Conservation (phyloP, 2,113 vertebrate species). For the Aegotheles bennettii region DNA sequence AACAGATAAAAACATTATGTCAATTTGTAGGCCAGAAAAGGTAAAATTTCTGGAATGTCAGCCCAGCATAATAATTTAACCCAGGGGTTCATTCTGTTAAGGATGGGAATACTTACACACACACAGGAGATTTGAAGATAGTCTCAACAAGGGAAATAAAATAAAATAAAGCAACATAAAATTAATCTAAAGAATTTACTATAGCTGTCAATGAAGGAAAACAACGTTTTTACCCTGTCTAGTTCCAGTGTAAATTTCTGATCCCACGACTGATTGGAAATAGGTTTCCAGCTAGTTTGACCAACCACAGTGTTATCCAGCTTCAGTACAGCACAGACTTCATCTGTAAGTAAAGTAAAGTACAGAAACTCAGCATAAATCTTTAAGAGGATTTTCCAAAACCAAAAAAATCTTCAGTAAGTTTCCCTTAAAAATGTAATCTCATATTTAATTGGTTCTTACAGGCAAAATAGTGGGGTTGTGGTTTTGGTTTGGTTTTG, state of each 20-base stretch:
- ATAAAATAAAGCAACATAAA: background rate
- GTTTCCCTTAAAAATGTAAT: slow-evolving; percentile 24
- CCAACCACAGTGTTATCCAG: slow-evolving; percentile 98
- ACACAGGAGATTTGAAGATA: background rate
- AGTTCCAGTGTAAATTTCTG: slow-evolving; percentile 99
- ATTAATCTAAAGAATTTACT: background rate
- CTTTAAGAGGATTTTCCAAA: slow-evolving; percentile 62
- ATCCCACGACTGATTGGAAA: slow-evolving; percentile 98
- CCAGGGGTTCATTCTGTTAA: background rate
- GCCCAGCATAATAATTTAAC: background rate
- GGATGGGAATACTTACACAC: background rate
- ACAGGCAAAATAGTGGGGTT: background rate
- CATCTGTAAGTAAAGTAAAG: slow-evolving; percentile 85
- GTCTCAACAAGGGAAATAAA: background rate
- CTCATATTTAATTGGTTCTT: slow-evolving; percentile 15
- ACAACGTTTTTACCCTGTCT: slow-evolving; percentile 86
- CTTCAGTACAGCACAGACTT: slow-evolving; percentile 96
- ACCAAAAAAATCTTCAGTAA: slow-evolving; percentile 52
- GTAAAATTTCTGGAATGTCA: background rate
- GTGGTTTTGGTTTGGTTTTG: background rate
- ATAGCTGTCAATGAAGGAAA: background rate
- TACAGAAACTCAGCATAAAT: slow-evolving; percentile 66
- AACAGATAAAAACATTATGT: background rate
- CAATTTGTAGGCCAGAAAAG: background rate
- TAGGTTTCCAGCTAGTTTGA: slow-evolving; percentile 94